phyloP scores from a whole-genome alignment of 2,888 invertebrate genomes.

The Stenolophus ochropezus region DNA sequence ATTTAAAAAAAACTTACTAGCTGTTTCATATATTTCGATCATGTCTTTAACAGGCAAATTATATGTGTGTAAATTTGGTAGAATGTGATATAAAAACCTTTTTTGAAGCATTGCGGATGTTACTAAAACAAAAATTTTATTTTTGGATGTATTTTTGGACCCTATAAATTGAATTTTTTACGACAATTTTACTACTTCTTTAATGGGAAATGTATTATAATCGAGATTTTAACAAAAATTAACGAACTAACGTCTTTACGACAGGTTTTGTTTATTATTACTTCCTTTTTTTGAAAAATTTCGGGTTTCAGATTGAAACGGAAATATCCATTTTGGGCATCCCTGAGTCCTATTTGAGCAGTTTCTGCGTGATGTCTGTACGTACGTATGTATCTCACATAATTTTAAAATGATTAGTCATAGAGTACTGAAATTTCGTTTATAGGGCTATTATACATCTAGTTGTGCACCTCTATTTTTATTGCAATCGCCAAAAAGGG shows the following conservation, averaged over 20 bases:
- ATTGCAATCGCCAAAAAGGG: no score
- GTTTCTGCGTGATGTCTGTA: no score
- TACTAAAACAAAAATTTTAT: neutral
- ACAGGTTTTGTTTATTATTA: neutral
- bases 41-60: neutral
- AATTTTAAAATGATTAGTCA: no score
- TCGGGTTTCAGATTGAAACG: no score
- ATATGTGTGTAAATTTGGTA: constrained; percentile 4
- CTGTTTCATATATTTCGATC: neutral
- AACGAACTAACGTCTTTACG: neutral
- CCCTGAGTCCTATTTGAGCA: no score
- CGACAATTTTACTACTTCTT: neutral
- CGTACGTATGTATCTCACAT: no score
- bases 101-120: neutral
- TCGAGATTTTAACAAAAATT: neutral
- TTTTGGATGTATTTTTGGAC: neutral
- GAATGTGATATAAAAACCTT: constrained; percentile 4
- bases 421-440: no score
- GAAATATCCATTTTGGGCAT: no score
- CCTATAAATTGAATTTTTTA: neutral
- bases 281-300: no score
- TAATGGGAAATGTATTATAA: neutral
- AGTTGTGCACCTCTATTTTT: no score
- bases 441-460: no score
- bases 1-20: neutral